phyloP scores from a whole-genome alignment of 2,113 vertebrate genomes.

The Pseudois nayaur region DNA sequence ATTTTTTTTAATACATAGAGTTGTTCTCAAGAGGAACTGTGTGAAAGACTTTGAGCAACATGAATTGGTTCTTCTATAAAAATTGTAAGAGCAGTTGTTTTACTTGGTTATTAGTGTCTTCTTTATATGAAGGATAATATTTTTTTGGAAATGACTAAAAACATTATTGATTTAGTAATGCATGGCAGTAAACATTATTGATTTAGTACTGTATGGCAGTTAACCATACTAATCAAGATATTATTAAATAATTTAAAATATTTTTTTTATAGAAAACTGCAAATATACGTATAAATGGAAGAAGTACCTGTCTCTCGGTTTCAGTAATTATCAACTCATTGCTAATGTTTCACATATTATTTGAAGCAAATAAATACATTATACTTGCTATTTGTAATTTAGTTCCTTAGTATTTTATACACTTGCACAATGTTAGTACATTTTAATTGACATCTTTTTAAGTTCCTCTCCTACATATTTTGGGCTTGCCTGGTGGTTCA shows the following conservation, averaged over 20 bases:
- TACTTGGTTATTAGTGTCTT: background rate
- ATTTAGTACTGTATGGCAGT: background rate
- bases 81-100: background rate
- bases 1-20: background rate
- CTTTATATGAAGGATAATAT: background rate
- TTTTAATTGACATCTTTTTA: constrained; percentile 24
- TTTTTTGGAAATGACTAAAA: background rate
- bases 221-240: background rate
- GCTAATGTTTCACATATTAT: background rate
- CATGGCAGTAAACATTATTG: background rate
- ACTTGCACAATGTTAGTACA: background rate
- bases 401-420: background rate
- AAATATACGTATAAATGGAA: background rate
- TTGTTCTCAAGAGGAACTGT: background rate
- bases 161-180: background rate
- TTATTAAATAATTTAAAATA: constrained; percentile 26
- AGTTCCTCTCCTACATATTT: background rate
- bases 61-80: background rate
- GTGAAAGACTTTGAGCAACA: background rate
- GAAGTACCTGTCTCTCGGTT: background rate
- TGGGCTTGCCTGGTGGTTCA: background rate
- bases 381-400: background rate
- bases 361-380: constrained; percentile 8
- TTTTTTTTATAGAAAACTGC: background rate
- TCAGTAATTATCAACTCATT: background rate